A percentile compares a stretch with the other conserved stretches of the same genome.
phyloP scores from a whole-genome alignment of 2,797 vertebrate species.

The Typhlichthys subterraneus region DNA sequence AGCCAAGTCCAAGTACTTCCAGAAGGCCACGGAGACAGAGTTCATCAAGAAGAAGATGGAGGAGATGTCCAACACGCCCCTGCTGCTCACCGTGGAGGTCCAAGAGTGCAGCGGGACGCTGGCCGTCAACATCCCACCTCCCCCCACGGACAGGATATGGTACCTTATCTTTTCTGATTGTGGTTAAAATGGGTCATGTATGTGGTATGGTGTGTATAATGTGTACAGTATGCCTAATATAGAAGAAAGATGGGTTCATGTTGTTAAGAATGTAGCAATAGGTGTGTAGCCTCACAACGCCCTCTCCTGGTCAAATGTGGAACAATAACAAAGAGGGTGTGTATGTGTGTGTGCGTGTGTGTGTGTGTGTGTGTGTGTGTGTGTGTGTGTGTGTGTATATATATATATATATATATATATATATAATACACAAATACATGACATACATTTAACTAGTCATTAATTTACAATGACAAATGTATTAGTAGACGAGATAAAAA shows the following conservation, averaged over 20 bases:
- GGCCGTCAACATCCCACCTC: constrained; percentile 96
- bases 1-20: constrained; percentile 98
- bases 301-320: constrained; percentile 62
- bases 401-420: too few relatives aligned
- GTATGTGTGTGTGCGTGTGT: too few relatives aligned
- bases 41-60: constrained; percentile 99
- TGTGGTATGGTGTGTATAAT: too few relatives aligned
- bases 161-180: constrained; percentile 56
- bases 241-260: constrained; percentile 7
- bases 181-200: neutral
- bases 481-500: too few relatives aligned
- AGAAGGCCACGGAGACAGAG: constrained; percentile 97
- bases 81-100: constrained; percentile 96
- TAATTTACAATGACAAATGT: too few relatives aligned
- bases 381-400: too few relatives aligned
- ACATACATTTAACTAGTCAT: too few relatives aligned
- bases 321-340: neutral
- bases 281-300: constrained; percentile 23
- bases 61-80: constrained; percentile 96
- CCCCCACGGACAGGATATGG: constrained; percentile 98
- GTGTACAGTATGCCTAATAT: neutral
- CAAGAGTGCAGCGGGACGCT: constrained; percentile 93
- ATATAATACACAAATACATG: too few relatives aligned
- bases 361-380: too few relatives aligned
- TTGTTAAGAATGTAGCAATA: constrained; percentile 2